phyloP scores from a whole-genome alignment of 2,888 invertebrate genomes.

The Pollenia griseotomentosa region DNA sequence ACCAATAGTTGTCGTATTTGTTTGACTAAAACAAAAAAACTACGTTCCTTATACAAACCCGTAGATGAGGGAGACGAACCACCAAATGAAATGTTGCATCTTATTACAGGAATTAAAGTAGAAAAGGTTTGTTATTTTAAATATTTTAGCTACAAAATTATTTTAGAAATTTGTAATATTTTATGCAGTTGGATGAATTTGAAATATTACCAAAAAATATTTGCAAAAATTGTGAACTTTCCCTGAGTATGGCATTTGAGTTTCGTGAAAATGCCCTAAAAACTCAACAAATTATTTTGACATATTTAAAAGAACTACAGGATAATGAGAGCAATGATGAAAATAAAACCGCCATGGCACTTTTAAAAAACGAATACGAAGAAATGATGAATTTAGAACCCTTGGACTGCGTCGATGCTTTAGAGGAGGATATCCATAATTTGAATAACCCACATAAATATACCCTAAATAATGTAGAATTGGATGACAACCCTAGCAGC shows the following conservation, averaged over 20 bases:
- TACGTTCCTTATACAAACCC: constrained; percentile 80
- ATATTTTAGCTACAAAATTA: not conserved
- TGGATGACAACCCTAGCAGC: not conserved
- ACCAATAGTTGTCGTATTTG: constrained; percentile 80
- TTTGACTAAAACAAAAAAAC: constrained; percentile 78
- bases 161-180: constrained; percentile 6
- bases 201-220: constrained; percentile 80
- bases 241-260: constrained; percentile 81
- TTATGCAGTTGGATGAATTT: constrained; percentile 70
- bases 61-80: constrained; percentile 80
- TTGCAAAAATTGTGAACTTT: constrained; percentile 80
- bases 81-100: constrained; percentile 80
- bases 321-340: constrained; percentile 21
- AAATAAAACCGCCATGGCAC: constrained; percentile 3
- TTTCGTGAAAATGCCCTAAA: constrained; percentile 81
- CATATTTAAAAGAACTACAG: constrained; percentile 44
- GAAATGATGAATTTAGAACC: constrained; percentile 42
- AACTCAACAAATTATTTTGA: constrained; percentile 78
- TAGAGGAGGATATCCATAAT: constrained; percentile 56
- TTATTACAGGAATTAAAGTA: constrained; percentile 78
- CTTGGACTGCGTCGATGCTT: constrained; percentile 19
- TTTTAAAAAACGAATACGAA: constrained; percentile 66
- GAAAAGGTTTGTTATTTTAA: constrained; percentile 75
- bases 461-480: constrained; percentile 22
- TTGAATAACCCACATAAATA: constrained; percentile 28